A percentile compares a stretch with the other conserved stretches of the same genome.
These are phyloP conservation scores for Sakesphorus luctuosus DNA, from an alignment of 2,113 vertebrate genomes.

Conservation along the genomic window DNA sequence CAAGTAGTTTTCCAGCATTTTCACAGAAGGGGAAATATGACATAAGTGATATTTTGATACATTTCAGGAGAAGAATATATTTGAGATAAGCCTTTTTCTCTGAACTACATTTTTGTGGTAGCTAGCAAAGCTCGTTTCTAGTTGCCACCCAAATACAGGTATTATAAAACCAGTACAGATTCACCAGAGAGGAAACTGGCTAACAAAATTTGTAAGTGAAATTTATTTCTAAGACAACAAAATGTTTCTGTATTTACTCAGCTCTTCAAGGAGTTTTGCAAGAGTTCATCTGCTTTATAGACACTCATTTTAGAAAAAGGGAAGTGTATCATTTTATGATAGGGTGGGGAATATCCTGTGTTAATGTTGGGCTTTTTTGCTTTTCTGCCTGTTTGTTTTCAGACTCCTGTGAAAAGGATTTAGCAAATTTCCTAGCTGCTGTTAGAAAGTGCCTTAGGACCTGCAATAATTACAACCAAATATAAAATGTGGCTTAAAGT, in stretches of 20 bases:
- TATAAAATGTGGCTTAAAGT: not conserved
- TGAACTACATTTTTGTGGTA: not conserved
- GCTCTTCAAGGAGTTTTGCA: constrained; percentile 24
- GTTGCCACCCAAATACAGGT: not conserved
- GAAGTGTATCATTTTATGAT: constrained; percentile 16
- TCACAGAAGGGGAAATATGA: not conserved
- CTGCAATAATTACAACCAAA: not conserved
- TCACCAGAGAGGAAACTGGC: not conserved
- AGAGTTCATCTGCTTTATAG: constrained; percentile 3
- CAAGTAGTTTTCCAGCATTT: not conserved
- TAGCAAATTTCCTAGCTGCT: not conserved
- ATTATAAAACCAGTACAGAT: not conserved
- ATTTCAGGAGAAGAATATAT: not conserved
- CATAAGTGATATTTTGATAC: not conserved
- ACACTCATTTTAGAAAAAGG: constrained; percentile 17
- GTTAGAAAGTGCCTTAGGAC: not conserved
- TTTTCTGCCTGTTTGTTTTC: not conserved
- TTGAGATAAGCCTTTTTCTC: not conserved
- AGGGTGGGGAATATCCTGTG: constrained; percentile 48
- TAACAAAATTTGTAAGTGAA: not conserved
- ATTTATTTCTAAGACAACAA: not conserved
- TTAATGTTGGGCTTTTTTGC: not conserved
- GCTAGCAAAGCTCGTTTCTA: not conserved
- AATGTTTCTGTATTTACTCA: not conserved
- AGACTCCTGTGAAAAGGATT: not conserved